Evolutionary conservation across 23 tunicate genomes (phyloP), one percentile per base, ranked within the genome.

Genomic region (Diplosoma virens): DNA sequence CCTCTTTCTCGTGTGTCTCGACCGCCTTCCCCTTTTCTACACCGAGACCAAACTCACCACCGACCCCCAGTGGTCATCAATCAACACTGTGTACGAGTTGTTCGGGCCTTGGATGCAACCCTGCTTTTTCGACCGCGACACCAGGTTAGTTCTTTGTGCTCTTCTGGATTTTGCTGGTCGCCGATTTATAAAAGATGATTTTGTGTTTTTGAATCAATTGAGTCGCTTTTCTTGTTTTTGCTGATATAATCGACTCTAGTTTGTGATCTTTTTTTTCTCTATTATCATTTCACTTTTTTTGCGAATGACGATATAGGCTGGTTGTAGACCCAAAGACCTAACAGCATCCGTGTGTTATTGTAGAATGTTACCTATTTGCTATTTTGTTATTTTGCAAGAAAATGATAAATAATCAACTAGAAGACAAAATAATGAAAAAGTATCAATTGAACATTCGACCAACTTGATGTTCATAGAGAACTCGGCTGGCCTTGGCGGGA

Each of bases 401-500:
- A n/a, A n/a, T n/a, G n/a, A n/a, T n/a, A n/a, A n/a, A n/a, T n/a
- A n/a, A n/a, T n/a, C n/a, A n/a, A n/a, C n/a, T n/a, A n/a, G n/a
- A n/a, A n/a, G n/a, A n/a, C n/a, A n/a, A n/a, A n/a, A n/a, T n/a
- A n/a, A n/a, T n/a, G n/a, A n/a, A n/a, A n/a, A n/a, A n/a, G n/a
- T n/a, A n/a, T n/a, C n/a, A n/a, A n/a, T n/a, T n/a, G n/a, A n/a
- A n/a, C n/a, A n/a, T n/a, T n/a, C n/a, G n/a, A n/a, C n/a, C n/a
- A n/a, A n/a, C n/a, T n/a, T 29, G 6, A 27, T 61, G 35, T 61
- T 27, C 2, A 26, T 28, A 84, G 90, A 22, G 59, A 60, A 3
- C 14, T 47, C 16, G 6, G 47, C 9, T 86, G 92, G 92, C 92
- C 92, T 0, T 86, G 84, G 84, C 4, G 28, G 33, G 59, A 70